Evolutionary conservation across 2,888 invertebrate genomes (phyloP).

Genomic region (Tetropium fuscum): DNA sequence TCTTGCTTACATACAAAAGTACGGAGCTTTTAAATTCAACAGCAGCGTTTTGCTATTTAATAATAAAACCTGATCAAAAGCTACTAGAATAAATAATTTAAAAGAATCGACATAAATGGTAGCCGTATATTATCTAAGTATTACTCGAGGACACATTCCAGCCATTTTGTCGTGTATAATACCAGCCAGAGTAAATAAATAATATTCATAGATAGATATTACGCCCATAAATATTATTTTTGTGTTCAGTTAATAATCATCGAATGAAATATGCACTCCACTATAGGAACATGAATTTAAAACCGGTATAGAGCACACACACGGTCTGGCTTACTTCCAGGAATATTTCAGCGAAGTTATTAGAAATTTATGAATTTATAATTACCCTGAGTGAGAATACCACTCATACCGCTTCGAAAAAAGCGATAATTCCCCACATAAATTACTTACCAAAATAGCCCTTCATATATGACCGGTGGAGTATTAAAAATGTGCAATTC

Average conservation of each 20-base stretch:
- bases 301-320: constrained; percentile 8
- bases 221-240: background rate
- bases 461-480: constrained; percentile 11
- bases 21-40: too few relatives aligned
- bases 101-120: constrained; percentile 1
- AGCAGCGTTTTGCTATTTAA: too few relatives aligned
- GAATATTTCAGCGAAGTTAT: constrained; percentile 24
- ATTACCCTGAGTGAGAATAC: constrained; percentile 15
- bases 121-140: background rate
- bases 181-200: background rate
- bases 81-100: background rate
- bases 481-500: constrained; percentile 25
- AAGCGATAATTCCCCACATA: constrained; percentile 14
- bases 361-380: constrained; percentile 33
- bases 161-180: background rate
- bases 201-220: background rate
- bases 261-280: constrained; percentile 6
- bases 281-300: constrained; percentile 6
- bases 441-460: constrained; percentile 20
- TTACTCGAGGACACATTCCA: background rate
- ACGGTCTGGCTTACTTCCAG: constrained; percentile 24
- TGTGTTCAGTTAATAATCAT: constrained; percentile 10
- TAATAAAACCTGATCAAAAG: too few relatives aligned
- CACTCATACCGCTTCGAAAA: background rate
- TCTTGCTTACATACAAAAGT: too few relatives aligned